These are phyloP conservation scores for Syngnathus rostellatus DNA, from an alignment of 2,797 vertebrate species.

Conservation along the genomic window DNA sequence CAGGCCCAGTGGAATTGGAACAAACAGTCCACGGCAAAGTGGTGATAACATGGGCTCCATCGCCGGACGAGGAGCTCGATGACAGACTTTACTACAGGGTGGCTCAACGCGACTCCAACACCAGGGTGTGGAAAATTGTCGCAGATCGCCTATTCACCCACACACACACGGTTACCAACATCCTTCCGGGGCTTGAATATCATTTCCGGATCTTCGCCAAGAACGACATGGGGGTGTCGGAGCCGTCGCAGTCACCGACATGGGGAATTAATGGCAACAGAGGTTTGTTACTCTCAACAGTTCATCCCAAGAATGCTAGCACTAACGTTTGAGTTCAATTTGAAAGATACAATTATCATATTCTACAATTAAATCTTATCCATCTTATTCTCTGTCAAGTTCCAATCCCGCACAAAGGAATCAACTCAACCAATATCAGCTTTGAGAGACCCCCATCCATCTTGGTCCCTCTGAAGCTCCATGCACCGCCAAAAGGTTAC, in stretches of 20 bases:
- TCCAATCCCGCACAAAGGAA: slow-evolving; percentile 26
- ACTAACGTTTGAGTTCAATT: not conserved
- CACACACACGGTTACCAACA: slow-evolving; percentile 70
- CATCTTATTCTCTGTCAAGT: slow-evolving; percentile 28
- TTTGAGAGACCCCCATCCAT: slow-evolving; percentile 74
- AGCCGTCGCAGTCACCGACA: slow-evolving; percentile 74
- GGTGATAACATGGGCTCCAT: slow-evolving; percentile 75
- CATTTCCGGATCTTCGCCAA: slow-evolving; percentile 80
- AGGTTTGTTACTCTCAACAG: slow-evolving; percentile 48
- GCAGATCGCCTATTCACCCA: slow-evolving; percentile 73
- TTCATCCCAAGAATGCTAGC: not conserved
- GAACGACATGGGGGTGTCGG: slow-evolving; percentile 76
- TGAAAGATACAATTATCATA: not conserved
- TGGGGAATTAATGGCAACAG: slow-evolving; percentile 69
- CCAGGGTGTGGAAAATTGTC: slow-evolving; percentile 66
- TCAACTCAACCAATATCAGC: slow-evolving; percentile 19
- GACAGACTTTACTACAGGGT: slow-evolving; percentile 71
- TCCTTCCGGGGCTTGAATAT: slow-evolving; percentile 73
- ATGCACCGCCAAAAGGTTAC: slow-evolving; percentile 73
- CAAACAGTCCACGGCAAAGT: slow-evolving; percentile 76
- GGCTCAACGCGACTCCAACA: slow-evolving; percentile 65
- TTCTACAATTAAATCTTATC: not conserved
- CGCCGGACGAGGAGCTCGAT: slow-evolving; percentile 73
- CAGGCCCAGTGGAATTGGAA: slow-evolving; percentile 72
- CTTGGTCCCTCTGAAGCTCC: slow-evolving; percentile 76